Conservation (phyloP, 2,797 vertebrate genomes). For the Cercopithecus neglectus region DNA sequence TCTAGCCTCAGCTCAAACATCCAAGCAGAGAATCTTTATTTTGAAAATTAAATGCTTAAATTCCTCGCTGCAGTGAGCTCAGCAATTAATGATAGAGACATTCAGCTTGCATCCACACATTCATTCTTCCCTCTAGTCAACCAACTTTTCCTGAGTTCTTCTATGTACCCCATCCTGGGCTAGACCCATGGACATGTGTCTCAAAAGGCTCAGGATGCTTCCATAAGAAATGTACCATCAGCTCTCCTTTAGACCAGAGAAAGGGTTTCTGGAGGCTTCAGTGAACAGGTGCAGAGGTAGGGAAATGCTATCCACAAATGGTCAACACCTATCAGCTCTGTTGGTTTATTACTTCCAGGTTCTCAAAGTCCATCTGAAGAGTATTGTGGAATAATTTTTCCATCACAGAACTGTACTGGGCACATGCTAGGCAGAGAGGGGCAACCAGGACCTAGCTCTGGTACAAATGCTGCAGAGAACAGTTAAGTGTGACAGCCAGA, state of each 20-base stretch:
- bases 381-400: background rate
- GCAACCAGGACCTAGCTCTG: background rate
- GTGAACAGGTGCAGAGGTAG: background rate
- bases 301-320: background rate
- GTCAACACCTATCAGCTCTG: background rate
- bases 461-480: background rate
- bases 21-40: background rate
- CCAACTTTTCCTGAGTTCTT: background rate
- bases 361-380: background rate
- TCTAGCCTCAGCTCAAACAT: background rate
- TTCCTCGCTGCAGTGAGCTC: background rate
- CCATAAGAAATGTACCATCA: background rate
- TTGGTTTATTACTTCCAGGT: background rate
- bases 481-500: background rate
- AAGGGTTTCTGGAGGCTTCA: background rate
- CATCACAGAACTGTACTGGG: background rate
- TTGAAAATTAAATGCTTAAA: conserved; percentile 11
- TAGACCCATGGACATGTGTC: background rate
- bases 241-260: background rate
- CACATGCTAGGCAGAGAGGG: background rate
- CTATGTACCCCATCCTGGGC: background rate
- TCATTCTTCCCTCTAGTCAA: background rate
- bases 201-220: background rate
- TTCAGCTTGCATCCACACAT: background rate
- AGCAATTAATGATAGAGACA: background rate